These are phyloP conservation scores for Pachyrhynchus sulphureomaculatus DNA, from an alignment of 1,140 invertebrate genomes.

Conservation along the genomic window DNA sequence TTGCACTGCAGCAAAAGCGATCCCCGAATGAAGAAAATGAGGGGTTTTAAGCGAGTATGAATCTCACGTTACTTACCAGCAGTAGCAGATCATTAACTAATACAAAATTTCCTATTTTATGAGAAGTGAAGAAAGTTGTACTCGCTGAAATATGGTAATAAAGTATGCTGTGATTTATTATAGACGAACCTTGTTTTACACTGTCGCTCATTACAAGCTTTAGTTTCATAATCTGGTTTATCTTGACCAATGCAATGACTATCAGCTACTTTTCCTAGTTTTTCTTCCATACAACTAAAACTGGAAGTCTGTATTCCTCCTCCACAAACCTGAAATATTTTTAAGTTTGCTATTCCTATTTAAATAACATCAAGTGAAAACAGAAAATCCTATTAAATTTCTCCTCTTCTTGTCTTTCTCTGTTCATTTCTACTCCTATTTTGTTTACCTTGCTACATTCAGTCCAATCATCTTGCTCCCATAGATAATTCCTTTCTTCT, in stretches of 20 bases:
- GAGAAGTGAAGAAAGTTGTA: too few relatives aligned
- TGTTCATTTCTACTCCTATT: neutral
- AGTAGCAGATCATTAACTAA: too few relatives aligned
- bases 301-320: constrained; percentile 6
- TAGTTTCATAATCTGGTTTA: constrained; percentile 3
- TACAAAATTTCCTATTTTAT: too few relatives aligned
- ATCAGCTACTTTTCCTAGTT: constrained; percentile 1
- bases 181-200: constrained; percentile 15
- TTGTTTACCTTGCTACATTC: constrained; percentile 7
- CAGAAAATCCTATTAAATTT: neutral
- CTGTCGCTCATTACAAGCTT: constrained; percentile 5
- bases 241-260: neutral
- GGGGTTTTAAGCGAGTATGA: too few relatives aligned
- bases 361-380: neutral
- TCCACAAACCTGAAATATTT: neutral
- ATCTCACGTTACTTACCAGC: too few relatives aligned
- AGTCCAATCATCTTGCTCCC: constrained; percentile 8
- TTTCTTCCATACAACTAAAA: constrained; percentile 6
- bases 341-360: neutral
- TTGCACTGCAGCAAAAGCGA: neutral
- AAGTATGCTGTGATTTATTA: too few relatives aligned
- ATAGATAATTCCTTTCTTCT: constrained; percentile 5
- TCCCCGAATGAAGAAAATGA: neutral
- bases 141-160: too few relatives aligned
- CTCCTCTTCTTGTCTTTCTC: neutral